Conservation (phyloP, 2,797 vertebrate genomes). For the Diplodus sargus region DNA sequence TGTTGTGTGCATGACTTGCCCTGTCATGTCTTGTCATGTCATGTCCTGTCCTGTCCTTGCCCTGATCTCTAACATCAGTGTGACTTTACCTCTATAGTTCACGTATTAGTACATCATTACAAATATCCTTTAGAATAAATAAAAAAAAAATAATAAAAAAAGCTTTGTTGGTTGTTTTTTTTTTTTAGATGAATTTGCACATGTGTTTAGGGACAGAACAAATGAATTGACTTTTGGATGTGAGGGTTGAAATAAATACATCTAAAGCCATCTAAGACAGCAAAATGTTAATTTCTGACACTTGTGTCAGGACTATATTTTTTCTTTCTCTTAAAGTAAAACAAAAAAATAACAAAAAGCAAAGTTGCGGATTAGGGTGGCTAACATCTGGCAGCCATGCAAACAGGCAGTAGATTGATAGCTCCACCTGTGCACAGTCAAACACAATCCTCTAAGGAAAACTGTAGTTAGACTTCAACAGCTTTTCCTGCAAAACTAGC, state of each 20-base stretch:
- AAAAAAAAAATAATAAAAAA: no score
- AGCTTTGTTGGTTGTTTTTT: not conserved
- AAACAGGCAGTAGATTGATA: slow-evolving; percentile 81
- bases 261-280: not conserved
- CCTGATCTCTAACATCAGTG: slow-evolving; percentile 7
- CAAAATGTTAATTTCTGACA: not conserved
- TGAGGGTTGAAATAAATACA: not conserved
- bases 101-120: not conserved
- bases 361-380: slow-evolving; percentile 48
- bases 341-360: not conserved
- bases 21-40: not conserved
- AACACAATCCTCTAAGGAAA: slow-evolving; percentile 71
- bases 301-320: not conserved
- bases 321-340: slow-evolving; percentile 23
- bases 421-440: slow-evolving; percentile 83
- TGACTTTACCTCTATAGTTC: not conserved
- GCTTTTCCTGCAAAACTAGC: slow-evolving; percentile 58
- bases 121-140: not conserved
- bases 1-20: slow-evolving; percentile 36
- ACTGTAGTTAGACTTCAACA: slow-evolving; percentile 65
- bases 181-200: not conserved
- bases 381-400: slow-evolving; percentile 82
- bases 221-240: not conserved
- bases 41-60: slow-evolving; percentile 5
- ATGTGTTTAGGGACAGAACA: not conserved